Conservation (phyloP, 1,140 invertebrate genomes). For the Pseudomyrmex pallidus region DNA sequence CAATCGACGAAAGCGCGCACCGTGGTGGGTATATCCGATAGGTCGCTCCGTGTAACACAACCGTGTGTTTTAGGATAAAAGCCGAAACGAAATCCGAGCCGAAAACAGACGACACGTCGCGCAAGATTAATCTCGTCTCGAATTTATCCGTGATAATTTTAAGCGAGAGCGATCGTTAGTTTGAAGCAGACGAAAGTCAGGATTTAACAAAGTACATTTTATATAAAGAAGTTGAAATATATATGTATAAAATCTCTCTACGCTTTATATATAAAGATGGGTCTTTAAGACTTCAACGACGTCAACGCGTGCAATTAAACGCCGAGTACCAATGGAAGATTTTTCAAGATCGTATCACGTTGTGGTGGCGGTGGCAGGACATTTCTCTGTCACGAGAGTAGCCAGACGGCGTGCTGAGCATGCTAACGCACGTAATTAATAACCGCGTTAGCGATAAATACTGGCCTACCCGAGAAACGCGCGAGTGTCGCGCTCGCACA, state of each 20-base stretch:
- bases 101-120: not conserved
- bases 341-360: conserved; percentile 51
- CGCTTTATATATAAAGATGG: no score
- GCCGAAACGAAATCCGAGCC: not conserved
- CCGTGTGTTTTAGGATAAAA: not conserved
- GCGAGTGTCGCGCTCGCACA: not conserved
- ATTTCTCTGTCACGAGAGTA: conserved; percentile 41
- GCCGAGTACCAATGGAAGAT: conserved; percentile 37
- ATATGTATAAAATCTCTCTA: no score
- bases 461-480: conserved; percentile 14
- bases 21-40: not conserved
- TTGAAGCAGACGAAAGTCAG: not conserved
- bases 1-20: conserved; percentile 27
- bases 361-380: not conserved
- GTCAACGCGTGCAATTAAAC: conserved; percentile 44
- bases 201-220: not conserved
- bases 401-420: conserved; percentile 34
- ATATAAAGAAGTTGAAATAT: no score
- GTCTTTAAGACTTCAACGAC: not conserved
- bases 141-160: not conserved
- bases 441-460: conserved; percentile 41
- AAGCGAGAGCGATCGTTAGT: not conserved
- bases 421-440: conserved; percentile 54
- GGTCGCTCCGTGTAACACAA: not conserved
- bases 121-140: conserved; percentile 5